A percentile compares a stretch with the other conserved stretches of the same genome.
These are phyloP conservation scores for Magallana angulata DNA, from an alignment of 1,140 invertebrate species.

Conservation along the genomic window DNA sequence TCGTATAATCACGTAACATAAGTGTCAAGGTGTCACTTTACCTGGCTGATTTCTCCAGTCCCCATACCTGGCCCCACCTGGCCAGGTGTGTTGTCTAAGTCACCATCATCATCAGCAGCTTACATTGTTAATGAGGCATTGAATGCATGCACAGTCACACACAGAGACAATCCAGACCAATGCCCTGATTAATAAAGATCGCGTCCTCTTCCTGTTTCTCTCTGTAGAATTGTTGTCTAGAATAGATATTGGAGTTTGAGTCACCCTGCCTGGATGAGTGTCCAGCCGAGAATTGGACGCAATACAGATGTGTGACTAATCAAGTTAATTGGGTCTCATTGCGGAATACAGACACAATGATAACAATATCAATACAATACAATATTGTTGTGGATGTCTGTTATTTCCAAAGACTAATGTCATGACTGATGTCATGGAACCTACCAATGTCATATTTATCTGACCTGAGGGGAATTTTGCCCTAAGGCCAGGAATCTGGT, in stretches of 20 bases:
- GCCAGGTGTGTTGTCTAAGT: neutral
- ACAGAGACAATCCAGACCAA: neutral
- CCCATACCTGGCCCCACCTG: neutral
- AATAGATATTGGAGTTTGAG: neutral
- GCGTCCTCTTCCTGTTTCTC: neutral
- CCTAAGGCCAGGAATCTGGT: too few relatives aligned
- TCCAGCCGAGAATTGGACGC: neutral
- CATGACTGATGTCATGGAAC: too few relatives aligned
- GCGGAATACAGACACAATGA: neutral
- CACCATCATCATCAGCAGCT: neutral
- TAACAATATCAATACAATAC: neutral
- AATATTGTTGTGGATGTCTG: neutral
- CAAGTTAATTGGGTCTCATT: neutral
- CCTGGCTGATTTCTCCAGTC: neutral
- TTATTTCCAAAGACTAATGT: too few relatives aligned
- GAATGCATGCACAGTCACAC: neutral
- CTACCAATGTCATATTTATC: too few relatives aligned
- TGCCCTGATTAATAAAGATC: too few relatives aligned
- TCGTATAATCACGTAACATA: neutral
- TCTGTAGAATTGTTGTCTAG: too few relatives aligned
- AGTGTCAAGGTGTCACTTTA: neutral
- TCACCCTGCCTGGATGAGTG: neutral
- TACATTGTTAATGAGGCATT: neutral
- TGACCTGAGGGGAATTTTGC: too few relatives aligned
- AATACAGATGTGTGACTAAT: neutral